These are phyloP conservation scores for Drosophila borealis DNA, from an alignment of 2,888 invertebrate genomes.

Conservation along the genomic window DNA sequence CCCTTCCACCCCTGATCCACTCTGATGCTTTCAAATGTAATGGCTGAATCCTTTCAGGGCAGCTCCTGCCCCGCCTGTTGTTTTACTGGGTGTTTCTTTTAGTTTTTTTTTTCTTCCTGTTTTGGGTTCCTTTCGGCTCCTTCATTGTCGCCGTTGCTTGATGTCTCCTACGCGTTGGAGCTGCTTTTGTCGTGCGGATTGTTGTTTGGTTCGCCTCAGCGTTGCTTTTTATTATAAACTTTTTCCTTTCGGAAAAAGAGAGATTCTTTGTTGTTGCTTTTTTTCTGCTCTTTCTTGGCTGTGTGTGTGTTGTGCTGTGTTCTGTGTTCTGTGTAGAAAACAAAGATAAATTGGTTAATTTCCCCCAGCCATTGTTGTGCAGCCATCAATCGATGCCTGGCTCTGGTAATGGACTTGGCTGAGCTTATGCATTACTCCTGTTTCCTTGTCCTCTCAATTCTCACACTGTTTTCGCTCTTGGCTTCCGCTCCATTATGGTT, in stretches of 20 bases:
- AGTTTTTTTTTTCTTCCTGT: constrained; percentile 24
- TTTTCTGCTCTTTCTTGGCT: constrained; percentile 7
- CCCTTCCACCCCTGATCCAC: constrained; percentile 3
- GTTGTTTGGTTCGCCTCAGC: constrained; percentile 49
- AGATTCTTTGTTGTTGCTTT: constrained; percentile 21
- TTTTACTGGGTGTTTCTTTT: constrained; percentile 41
- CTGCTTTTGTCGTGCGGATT: constrained; percentile 61
- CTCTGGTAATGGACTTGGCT: constrained; percentile 84
- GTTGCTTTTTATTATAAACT: constrained; percentile 66
- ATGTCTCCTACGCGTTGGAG: constrained; percentile 59
- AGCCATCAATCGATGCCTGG: constrained; percentile 84
- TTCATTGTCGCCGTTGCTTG: constrained; percentile 70
- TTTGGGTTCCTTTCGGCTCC: constrained; percentile 47
- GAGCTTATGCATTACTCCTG: constrained; percentile 76
- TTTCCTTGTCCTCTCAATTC: constrained; percentile 40
- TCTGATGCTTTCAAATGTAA: constrained; percentile 54
- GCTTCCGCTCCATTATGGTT: constrained; percentile 31
- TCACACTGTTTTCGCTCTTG: constrained; percentile 20
- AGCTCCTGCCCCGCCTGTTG: constrained; percentile 56
- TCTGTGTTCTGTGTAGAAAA: constrained; percentile 75
- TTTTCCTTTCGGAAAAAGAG: constrained; percentile 47
- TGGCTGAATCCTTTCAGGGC: constrained; percentile 74
- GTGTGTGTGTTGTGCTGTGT: constrained; percentile 32
- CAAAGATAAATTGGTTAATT: constrained; percentile 85
- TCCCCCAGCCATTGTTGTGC: constrained; percentile 83